Evolutionary conservation across 2,797 vertebrate species (phyloP).

Genomic region (Eurystomus glaucurus): DNA sequence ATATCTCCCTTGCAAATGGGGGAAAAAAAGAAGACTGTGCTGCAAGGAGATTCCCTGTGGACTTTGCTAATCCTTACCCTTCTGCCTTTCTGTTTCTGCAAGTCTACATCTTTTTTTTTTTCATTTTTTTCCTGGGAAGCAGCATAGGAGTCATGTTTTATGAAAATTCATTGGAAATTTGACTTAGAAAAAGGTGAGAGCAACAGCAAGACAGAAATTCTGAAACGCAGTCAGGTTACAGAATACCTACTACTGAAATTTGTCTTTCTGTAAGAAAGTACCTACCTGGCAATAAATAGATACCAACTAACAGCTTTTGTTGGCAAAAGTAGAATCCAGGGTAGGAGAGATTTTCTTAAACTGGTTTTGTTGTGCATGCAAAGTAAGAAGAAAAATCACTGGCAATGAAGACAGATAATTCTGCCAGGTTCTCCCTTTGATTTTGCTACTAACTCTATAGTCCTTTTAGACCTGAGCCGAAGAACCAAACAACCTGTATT

Average conservation of each 20-base stretch:
- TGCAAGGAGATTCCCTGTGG: not conserved
- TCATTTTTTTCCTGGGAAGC: accelerated
- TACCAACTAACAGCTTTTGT: not conserved
- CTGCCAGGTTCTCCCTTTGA: not conserved
- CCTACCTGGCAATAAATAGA: not conserved
- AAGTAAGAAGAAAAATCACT: not conserved
- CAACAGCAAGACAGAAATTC: not conserved
- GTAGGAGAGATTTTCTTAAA: not conserved
- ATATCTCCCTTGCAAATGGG: not conserved
- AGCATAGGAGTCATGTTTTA: not conserved
- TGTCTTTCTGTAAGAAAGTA: not conserved
- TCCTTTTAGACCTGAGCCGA: not conserved
- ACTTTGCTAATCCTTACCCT: not conserved
- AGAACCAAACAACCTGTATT: accelerated
- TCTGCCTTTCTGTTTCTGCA: not conserved
- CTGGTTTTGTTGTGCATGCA: not conserved
- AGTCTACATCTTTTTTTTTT: not conserved
- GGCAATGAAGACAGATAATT: not conserved
- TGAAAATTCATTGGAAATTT: not conserved
- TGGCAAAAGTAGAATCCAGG: not conserved
- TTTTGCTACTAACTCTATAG: not conserved
- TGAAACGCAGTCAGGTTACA: not conserved
- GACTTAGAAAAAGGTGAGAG: not conserved
- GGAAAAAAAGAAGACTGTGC: not conserved
- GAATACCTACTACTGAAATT: not conserved